Conservation (phyloP, 1,140 invertebrate genomes). For the Eufriesea mexicana region DNA sequence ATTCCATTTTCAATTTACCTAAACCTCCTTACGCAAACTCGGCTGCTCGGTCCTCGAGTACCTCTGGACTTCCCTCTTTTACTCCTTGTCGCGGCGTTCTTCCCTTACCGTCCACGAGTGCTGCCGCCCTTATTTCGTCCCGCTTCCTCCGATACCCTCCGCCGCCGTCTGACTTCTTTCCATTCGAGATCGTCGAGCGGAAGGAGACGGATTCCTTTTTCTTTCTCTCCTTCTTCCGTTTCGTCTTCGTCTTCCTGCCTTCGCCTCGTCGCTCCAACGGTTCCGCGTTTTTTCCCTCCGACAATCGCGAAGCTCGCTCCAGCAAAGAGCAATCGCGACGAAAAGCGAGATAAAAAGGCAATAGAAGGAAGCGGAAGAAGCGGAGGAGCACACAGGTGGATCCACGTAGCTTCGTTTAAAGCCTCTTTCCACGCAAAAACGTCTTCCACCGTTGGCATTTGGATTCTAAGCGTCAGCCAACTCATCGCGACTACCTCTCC, state of each 20-base stretch:
- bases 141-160: conserved; percentile 24
- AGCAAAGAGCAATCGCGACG: neutral
- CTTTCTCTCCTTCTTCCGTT: conserved; percentile 17
- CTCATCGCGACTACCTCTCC: neutral
- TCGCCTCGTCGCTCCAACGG: neutral
- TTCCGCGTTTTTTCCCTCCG: neutral
- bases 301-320: neutral
- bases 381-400: neutral
- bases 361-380: neutral
- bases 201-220: conserved; percentile 27
- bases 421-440: conserved; percentile 29
- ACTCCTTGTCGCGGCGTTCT: neutral
- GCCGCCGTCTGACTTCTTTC: conserved; percentile 17
- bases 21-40: conserved; percentile 71
- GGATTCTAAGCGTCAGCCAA: conserved; percentile 9
- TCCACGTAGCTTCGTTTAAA: conserved; percentile 46
- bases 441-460: conserved; percentile 11
- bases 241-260: neutral
- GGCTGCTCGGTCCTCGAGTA: conserved; percentile 55
- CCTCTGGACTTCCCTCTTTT: conserved; percentile 51
- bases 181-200: conserved; percentile 33
- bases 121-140: conserved; percentile 26
- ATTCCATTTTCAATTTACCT: conserved; percentile 77
- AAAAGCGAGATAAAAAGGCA: neutral
- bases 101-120: neutral